These are phyloP conservation scores for Hassar affinis DNA, from an alignment of 2,113 vertebrate species.

Conservation along the genomic window DNA sequence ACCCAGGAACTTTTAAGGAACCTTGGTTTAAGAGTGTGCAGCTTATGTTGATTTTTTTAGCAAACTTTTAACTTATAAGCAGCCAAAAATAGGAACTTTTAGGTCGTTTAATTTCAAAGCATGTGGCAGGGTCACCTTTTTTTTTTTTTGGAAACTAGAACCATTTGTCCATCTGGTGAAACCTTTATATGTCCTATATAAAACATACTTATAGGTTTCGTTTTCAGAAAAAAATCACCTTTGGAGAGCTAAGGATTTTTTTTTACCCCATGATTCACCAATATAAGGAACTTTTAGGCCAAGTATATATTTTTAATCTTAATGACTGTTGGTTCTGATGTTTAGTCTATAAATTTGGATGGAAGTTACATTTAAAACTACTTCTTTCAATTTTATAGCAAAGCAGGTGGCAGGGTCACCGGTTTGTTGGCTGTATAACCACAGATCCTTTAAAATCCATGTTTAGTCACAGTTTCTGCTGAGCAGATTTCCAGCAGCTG, in stretches of 20 bases:
- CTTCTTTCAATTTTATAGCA: background rate
- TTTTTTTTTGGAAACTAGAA: background rate
- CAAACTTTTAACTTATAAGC: background rate
- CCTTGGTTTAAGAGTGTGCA: background rate
- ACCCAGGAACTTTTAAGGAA: background rate
- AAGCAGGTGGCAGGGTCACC: constrained; percentile 20
- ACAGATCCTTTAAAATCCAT: background rate
- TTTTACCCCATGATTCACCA: background rate
- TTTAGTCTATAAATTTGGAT: constrained; percentile 11
- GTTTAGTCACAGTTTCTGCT: constrained; percentile 20
- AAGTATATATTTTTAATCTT: constrained; percentile 8
- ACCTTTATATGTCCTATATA: background rate
- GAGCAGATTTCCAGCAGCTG: constrained; percentile 23
- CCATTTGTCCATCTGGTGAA: background rate
- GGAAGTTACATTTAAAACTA: background rate
- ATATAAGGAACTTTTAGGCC: background rate
- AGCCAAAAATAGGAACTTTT: background rate
- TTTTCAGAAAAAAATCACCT: too few relatives aligned
- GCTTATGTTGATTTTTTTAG: background rate
- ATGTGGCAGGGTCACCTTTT: background rate
- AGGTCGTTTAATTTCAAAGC: background rate
- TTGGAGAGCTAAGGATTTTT: too few relatives aligned
- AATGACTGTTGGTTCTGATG: constrained; percentile 6
- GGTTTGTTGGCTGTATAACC: constrained; percentile 1
- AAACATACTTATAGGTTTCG: background rate